These are phyloP conservation scores for Clytia hemisphaerica DNA, from an alignment of 30 jellyfish, hydroid and myxozoan species.

Conservation along the genomic window DNA sequence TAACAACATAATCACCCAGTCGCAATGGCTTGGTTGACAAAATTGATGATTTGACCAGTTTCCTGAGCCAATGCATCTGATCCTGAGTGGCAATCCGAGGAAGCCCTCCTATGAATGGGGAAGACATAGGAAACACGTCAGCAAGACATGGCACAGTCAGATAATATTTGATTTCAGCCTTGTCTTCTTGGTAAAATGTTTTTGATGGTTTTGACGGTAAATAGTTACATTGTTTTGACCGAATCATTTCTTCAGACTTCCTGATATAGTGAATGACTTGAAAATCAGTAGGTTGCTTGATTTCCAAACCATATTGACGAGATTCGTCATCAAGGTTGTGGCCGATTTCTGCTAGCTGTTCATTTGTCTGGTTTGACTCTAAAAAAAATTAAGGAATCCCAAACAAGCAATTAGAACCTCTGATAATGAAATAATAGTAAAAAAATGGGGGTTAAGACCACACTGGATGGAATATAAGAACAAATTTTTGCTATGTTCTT, in stretches of 20 bases:
- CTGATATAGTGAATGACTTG: constrained; percentile 1
- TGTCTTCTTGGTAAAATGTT: not conserved
- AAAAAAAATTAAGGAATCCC: too few relatives aligned
- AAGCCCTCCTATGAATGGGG: constrained; percentile 8
- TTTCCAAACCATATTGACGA: too few relatives aligned
- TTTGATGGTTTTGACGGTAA: not conserved
- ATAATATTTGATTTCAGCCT: not conserved
- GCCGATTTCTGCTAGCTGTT: too few relatives aligned
- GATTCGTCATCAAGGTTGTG: too few relatives aligned
- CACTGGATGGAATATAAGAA: too few relatives aligned
- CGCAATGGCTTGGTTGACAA: constrained; percentile 12
- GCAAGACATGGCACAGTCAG: not conserved
- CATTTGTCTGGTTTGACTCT: too few relatives aligned
- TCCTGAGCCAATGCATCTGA: constrained; percentile 18
- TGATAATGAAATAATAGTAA: too few relatives aligned
- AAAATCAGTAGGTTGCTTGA: not conserved
- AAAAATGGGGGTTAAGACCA: too few relatives aligned
- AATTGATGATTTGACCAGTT: constrained; percentile 2
- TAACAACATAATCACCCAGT: constrained; percentile 2
- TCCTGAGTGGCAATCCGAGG: constrained; percentile 6
- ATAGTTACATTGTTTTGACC: not conserved
- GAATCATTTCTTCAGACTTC: constrained; percentile 6
- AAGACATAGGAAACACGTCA: not conserved
- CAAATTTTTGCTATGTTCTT: too few relatives aligned
- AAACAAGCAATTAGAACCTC: too few relatives aligned